Evolutionary conservation across 2,888 invertebrate genomes (phyloP).

Genomic region (Elmis aenea): DNA sequence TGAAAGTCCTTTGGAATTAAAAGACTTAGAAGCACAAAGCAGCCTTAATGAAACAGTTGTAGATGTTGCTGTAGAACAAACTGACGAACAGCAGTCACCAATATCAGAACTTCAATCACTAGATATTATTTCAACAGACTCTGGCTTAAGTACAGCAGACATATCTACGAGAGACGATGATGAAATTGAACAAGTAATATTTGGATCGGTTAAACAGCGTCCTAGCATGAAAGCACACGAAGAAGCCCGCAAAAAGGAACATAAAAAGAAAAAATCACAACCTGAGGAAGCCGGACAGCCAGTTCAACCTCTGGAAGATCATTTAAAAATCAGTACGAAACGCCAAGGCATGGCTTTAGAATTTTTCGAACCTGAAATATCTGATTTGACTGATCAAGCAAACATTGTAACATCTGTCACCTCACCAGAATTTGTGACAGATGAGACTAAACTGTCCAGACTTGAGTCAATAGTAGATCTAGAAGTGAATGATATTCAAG

Average conservation of each 20-base stretch:
- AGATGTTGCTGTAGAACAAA: background rate
- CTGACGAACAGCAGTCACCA: background rate
- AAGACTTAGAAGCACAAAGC: conserved; percentile 16
- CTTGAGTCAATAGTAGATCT: conserved; percentile 41
- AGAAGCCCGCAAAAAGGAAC: conserved; percentile 19
- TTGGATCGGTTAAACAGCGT: conserved; percentile 59
- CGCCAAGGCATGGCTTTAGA: conserved; percentile 33
- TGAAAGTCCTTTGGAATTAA: conserved; percentile 21
- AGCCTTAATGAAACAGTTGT: background rate
- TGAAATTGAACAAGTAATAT: conserved; percentile 54
- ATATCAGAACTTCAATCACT: conserved; percentile 13
- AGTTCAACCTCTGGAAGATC: background rate
- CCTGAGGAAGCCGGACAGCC: background rate
- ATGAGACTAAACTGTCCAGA: conserved; percentile 33
- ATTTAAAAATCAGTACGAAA: conserved; percentile 24
- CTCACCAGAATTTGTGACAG: conserved; percentile 18
- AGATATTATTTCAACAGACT: conserved; percentile 20
- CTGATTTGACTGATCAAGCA: conserved; percentile 19
- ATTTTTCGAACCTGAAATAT: conserved; percentile 20
- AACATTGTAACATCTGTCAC: conserved; percentile 12
- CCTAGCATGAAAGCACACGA: conserved; percentile 29
- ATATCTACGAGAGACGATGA: conserved; percentile 17
- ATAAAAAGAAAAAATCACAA: conserved; percentile 13
- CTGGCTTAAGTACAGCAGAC: conserved; percentile 13
- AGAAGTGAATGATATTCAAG: conserved; percentile 41